Conservation (phyloP, 2,888 invertebrate species). For the Neoascia interrupta region DNA sequence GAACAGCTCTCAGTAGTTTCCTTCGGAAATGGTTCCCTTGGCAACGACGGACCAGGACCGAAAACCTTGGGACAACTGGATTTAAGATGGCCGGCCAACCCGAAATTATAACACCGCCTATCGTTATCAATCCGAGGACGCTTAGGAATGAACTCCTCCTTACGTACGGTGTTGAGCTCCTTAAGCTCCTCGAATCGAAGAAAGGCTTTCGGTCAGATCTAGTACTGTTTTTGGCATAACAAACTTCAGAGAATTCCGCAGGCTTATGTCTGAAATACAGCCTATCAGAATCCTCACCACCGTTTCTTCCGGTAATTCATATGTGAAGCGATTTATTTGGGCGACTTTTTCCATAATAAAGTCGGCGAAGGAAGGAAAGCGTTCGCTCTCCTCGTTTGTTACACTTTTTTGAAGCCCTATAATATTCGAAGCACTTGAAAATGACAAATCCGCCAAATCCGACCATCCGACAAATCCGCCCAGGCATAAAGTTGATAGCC, state of each 20-base stretch:
- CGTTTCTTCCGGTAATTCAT: background rate
- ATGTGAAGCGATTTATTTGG: background rate
- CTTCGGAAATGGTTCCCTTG: too few species aligned
- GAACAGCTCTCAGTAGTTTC: too few species aligned
- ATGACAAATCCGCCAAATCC: too few species aligned
- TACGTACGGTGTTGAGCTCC: too few species aligned
- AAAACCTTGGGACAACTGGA: background rate
- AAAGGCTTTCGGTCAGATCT: background rate
- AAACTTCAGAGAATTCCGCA: background rate
- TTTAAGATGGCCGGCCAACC: conserved; percentile 3
- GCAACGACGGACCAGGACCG: too few species aligned
- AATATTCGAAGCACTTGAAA: too few species aligned
- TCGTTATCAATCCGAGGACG: conserved; percentile 12
- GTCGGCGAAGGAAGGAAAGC: too few species aligned
- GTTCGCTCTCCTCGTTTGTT: background rate
- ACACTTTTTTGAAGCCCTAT: too few species aligned
- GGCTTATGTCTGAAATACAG: background rate
- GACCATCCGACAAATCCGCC: background rate
- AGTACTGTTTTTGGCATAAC: background rate
- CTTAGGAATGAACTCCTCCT: too few species aligned
- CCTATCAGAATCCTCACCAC: background rate
- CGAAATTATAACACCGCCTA: conserved; percentile 4
- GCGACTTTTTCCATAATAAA: background rate
- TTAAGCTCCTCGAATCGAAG: background rate
- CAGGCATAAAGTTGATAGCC: background rate